Base-by-base conservation (phyloP, 2,888 invertebrate genomes). In the Lasioglossum vierecki region DNA sequence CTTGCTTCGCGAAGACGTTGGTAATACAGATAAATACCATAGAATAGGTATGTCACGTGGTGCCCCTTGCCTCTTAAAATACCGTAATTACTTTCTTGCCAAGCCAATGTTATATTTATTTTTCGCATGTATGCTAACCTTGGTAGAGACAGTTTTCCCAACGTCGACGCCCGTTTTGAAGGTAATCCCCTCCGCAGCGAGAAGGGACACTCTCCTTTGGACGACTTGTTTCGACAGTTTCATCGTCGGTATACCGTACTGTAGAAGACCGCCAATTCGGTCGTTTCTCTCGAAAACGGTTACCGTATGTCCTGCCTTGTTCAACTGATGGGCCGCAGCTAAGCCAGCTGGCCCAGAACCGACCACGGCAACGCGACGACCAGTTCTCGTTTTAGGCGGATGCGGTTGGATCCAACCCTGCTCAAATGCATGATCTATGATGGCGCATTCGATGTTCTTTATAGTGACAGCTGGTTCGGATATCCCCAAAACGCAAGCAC, bases 221-320 rank as follows among this genome's bases (percentile, higher is more conserved):
- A 99, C 99, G 79, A 99, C 98, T 85, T 97, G 96, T 95, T 99
- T 99, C 93, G 98, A 97, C 15, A 99, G 96, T 95, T 99, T 99
- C 99, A 99, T 99, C 11, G 98, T 99, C 26, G 99, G 99, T 94
- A 99, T 99, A 83, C 99, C 99, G 95, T 99, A 99, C 94, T 99
- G 98, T 74, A 99, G 96, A 39, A 99, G 96, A 0, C 99, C 99
- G 82, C 99, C 99, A 5, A 98, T 96, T 15, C 99, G 97, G 95
- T 99, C 99, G 95, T 99, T 99, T 82, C 99, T 96, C 95, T 99
- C 99, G 95, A 98, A 99, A 63, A 99, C 99, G 0, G 99, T 99
- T 1, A 99, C 99, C n/a, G 96, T 95, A 96, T 99, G 99, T 0
- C 99, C 99, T 71, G 98, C 98, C 96, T 99, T 99, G 94, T 99